Evolutionary conservation across 2,888 invertebrate species (phyloP), one percentile per base, ranked within the genome.

Genomic region (Agrochola lychnidis): DNA sequence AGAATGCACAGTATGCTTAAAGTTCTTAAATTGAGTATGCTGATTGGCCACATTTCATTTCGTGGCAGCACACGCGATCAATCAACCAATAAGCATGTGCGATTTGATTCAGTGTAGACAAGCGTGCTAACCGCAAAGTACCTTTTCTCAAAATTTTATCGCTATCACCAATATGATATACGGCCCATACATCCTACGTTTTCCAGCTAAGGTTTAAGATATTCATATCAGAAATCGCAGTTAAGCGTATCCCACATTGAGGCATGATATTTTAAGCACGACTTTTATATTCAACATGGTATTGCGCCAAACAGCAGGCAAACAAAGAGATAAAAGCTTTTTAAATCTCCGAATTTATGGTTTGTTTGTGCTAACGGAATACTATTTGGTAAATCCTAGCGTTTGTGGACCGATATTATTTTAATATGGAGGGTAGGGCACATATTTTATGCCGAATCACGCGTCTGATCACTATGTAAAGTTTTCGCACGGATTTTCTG

Each of bases 331-430:
- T 93, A 93, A 93, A 93, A 94, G 93, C 92, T 92, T 94, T 93
- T 94, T 92, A 93, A 93, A 93, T 94, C 93, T 92, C 93, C 90
- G 79, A 94, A 94, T 94, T 94, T 94, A 94, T 94, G 93, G 94
- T 92, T 93, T 93, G 94, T 94, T 93, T 93, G 93, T 91, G 93
- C 93, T 91, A 94, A 94, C 93, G 90, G 93, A 93, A 93, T 94
- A 93, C 93, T 94, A 93, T 94, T 93, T 82, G 89, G 88, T 84
- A 89, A 88, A 90, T 89, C 87, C 87, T 87, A 84, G 88, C 84
- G 81, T 85, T 85, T 81, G 84, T 70, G 85, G 85, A 83, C 91
- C 91, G 91, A 93, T 94, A 93, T 94, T 92, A 92, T 93, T 94
- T 93, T 92, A 93, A 93, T 93, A 91, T 90, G 86, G 86, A 82